Evolutionary conservation across 2,113 vertebrate species (phyloP), one percentile per base, ranked within the genome.

Genomic region (Ceuthmochares aereus): DNA sequence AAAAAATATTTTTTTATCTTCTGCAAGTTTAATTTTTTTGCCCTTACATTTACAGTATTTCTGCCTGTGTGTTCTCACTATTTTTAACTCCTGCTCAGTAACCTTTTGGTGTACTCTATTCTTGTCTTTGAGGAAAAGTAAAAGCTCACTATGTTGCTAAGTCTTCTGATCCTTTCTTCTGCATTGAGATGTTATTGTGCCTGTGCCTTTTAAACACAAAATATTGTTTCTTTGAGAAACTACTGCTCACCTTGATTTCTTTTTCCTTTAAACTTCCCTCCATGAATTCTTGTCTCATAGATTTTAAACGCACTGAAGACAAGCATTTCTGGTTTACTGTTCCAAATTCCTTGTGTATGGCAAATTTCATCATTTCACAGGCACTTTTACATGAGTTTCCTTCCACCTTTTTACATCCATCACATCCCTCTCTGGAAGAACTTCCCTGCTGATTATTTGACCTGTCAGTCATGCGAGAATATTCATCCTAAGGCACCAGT

Each of bases 41-140:
- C 42, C 67, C 37, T 70, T 12, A 75, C 59, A 26, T 84, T 95
- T 84, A 76, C 63, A 84, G 55, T 67, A 81, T 90, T 69, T 92
- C 76, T 92, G 51, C 32, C 67, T 69, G 7, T 85, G 36, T 59
- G 21, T 86, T 96, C 90, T 43, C 18, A 17, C 17, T 63, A 16
- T 42, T 70, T 89, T 34, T 0, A 78, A 80, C 36, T 90, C 29
- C 47, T 60, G 52, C 68, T 92, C 21, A 20, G 64, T 93, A 89
- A 92, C 92, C 86, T 95, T 93, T 81, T 40, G 69, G 80, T n/a
- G 22, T 86, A 77, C 60, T 96, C 93, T 95, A 10, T 94, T 97
- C 90, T 76, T 88, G 72, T 92, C 90, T 97, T 92, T 90, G 92
- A 95, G 93, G 43, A 84, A 92, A 93, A 95, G 86, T 43, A 92